Evolutionary conservation across 2,797 vertebrate genomes (phyloP), one percentile per base, ranked within the genome.

Genomic region (Nannoperca australis): DNA sequence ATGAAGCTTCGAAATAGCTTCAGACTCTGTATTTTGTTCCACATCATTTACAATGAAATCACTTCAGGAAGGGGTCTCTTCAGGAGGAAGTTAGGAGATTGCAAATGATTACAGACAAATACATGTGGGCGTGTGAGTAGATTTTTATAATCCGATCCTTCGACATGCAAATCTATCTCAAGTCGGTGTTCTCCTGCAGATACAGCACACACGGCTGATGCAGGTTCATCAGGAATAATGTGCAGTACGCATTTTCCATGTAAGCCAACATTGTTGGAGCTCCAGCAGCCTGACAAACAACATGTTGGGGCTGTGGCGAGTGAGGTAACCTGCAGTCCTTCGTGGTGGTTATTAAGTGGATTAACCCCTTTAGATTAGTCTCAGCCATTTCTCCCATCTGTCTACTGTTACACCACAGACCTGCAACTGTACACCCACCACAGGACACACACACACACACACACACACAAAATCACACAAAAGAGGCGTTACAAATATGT

Each of bases 281-380:
- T 50, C n/a, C 36, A 14, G 72, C 49, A 44, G 62, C 18, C 55
- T 20, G 53, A 84, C 66, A 83, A 82, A 87, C 87, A 88, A 87
- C 85, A 88, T 59, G 73, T 67, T 62, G 59, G 59, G 67, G 73
- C 76, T 55, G 74, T n/a, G 76, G 62, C 72, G 70, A 67, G 78
- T 82, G 84, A 85, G 79, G 76, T 89, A 87, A 90, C 92, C 84
- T 89, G 78, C 85, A 79, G 73, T 20, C 64, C 81, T 81, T 68
- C 20, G 22, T 73, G 77, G 87, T 73, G 76, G 70, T 81, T 83
- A 89, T 87, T 93, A 93, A 92, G 84, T 87, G 88, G 93, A 92
- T 94, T 93, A 92, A 91, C 88, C 89, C 66, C 84, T 84, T 85
- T 84, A 87, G 90, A 91, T 92, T 89, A 91, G 90, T 87, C 88